A percentile compares a stretch with the other conserved stretches of the same genome.
These are phyloP conservation scores for Panagrolaimus sp. DNA, from an alignment of 1,140 invertebrate species.

Conservation along the genomic window DNA sequence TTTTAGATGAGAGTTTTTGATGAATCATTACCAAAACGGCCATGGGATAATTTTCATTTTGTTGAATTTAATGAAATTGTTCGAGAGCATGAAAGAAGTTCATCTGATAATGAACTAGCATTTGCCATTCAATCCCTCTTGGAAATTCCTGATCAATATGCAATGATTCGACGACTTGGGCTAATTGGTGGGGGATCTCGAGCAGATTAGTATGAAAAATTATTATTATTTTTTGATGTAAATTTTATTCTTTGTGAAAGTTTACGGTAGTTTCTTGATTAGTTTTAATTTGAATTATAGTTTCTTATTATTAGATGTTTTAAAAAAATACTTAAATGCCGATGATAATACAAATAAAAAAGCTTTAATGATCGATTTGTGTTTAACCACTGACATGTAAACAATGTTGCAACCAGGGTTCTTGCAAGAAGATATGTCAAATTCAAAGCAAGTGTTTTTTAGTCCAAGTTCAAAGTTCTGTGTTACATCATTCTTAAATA, in stretches of 20 bases:
- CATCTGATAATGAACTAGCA: conserved; percentile 45
- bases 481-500: too few species aligned
- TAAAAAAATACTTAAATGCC: not conserved
- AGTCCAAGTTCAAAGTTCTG: too few species aligned
- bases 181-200: not conserved
- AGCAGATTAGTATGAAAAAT: too few species aligned
- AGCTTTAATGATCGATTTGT: not conserved
- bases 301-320: too few species aligned
- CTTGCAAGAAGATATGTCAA: too few species aligned
- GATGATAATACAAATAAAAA: not conserved
- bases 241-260: too few species aligned
- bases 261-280: too few species aligned
- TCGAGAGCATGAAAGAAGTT: conserved; percentile 18
- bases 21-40: conserved; percentile 61
- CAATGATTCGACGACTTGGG: not conserved
- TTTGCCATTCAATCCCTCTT: conserved; percentile 56
- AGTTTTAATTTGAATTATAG: too few species aligned
- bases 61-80: conserved; percentile 62
- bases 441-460: too few species aligned
- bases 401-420: too few species aligned
- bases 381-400: too few species aligned
- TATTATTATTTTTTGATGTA: too few species aligned
- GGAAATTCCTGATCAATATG: conserved; percentile 50
- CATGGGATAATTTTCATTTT: conserved; percentile 65
- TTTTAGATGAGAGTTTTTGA: conserved; percentile 60